phyloP scores from a whole-genome alignment of 2,113 vertebrate genomes.

The Spermophilus dauricus region DNA sequence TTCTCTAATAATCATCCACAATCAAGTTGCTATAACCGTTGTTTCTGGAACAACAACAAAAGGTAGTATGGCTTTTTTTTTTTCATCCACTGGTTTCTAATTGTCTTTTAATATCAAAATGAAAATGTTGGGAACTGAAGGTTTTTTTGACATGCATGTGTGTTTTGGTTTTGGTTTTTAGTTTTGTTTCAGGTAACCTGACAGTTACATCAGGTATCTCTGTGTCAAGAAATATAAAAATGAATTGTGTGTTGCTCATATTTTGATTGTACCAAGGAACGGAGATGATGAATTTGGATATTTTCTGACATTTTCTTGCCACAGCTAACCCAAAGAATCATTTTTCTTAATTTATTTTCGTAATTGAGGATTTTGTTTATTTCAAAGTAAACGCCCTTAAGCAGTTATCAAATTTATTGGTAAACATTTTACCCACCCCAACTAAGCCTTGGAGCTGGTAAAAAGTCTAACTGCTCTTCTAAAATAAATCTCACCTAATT shows the following conservation, averaged over 20 bases:
- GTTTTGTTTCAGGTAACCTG: neutral
- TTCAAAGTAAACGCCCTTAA: constrained; percentile 39
- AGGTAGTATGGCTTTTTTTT: neutral
- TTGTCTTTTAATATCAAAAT: neutral
- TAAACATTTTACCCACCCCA: neutral
- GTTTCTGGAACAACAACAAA: neutral
- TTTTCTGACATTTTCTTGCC: neutral
- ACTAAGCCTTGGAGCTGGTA: neutral
- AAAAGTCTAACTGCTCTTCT: neutral
- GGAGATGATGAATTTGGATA: neutral
- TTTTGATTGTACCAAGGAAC: neutral
- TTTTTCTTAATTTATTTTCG: constrained; percentile 22
- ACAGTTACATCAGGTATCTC: neutral
- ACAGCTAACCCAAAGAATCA: neutral
- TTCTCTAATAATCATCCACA: neutral
- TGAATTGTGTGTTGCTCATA: neutral
- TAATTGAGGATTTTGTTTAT: constrained; percentile 16
- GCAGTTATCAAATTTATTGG: neutral
- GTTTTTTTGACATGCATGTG: neutral
- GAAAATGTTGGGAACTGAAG: neutral
- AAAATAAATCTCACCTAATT: neutral
- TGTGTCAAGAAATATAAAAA: constrained; percentile 2
- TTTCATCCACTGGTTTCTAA: neutral
- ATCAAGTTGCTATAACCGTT: neutral
- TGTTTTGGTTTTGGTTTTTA: neutral